Conservation (phyloP, 2,113 vertebrate species). For the Brachionichthys hirsutus region DNA sequence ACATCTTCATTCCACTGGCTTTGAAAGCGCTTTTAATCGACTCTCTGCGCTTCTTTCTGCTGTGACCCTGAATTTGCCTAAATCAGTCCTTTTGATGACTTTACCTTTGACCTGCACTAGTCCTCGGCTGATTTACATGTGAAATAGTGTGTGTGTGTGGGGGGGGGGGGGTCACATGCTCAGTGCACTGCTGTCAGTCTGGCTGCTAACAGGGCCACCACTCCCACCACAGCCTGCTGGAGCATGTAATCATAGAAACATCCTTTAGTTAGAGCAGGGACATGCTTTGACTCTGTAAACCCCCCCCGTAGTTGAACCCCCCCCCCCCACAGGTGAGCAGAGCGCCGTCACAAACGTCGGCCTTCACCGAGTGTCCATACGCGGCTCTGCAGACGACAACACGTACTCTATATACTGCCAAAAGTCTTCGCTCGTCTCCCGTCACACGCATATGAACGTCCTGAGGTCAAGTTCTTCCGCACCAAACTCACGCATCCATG, state of each 20-base stretch:
- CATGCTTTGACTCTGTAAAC: not conserved
- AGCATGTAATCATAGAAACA: slow-evolving; percentile 10
- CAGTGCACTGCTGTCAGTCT: not conserved
- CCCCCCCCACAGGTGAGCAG: not conserved
- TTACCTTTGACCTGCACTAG: not conserved
- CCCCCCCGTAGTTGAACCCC: not conserved
- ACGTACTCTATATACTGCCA: slow-evolving; percentile 1
- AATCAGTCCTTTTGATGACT: not conserved
- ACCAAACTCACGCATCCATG: too few species aligned
- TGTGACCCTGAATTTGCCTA: not conserved
- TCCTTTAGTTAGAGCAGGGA: not conserved
- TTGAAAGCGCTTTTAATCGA: too few species aligned
- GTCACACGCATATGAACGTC: too few species aligned
- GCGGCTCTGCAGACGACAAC: slow-evolving; percentile 17
- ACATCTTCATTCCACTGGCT: not conserved
- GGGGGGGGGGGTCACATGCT: too few species aligned
- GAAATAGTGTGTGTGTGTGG: too few species aligned
- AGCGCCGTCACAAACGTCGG: not conserved
- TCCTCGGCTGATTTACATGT: not conserved
- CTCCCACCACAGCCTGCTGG: slow-evolving; percentile 20
- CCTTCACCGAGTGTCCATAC: slow-evolving; percentile 2
- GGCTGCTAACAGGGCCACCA: slow-evolving; percentile 34
- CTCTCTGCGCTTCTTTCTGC: not conserved
- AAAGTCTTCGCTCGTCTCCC: too few species aligned
- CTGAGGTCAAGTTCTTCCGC: too few species aligned